Evolutionary conservation across 2,888 invertebrate species (phyloP), one percentile per base, ranked within the genome.

Genomic region (Alentia gelatinosa): DNA sequence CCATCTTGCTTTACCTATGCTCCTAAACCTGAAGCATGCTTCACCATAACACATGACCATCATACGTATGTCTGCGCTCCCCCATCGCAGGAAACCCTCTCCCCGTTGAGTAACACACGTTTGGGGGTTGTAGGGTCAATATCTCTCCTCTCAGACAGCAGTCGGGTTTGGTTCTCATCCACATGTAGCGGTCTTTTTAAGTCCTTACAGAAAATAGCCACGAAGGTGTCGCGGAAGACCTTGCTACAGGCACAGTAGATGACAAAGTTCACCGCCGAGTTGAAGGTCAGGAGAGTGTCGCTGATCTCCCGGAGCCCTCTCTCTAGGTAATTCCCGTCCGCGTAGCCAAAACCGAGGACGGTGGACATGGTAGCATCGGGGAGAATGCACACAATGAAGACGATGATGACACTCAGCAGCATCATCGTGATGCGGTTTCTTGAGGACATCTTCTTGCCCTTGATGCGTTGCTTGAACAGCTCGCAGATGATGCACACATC

Each of bases 401-500:
- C 92, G 7, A 94, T 40, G 35, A 93, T 92, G 23, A 93, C 92
- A 35, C 91, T 91, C 39, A 93, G 91, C 89, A 93, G 89, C 93
- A 93, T 94, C 50, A 93, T 33, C 1, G 93, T 93, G 23, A 94
- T 92, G 40, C 93, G 90, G 86, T 93, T 93, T 42, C 93, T 56
- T 26, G 92, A 91, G 7, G 90, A 83, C 91, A 93, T 91, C 56
- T 90, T 91, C 89, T 92, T 92, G 1, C 91, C 91, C 47, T 94
- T 94, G 0, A 95, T 93, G 9, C 95, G 91, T 56, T 94, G 94
- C 75, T 94, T 94, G 19, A 94, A 92, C 39, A 96, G 92, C 42
- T 95, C 95, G 84, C 94, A 94, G 63, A 96, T 95, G 68, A 96
- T 96, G 47, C 94, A 92, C 0, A 93, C 94, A 91, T 95, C 95